Base-by-base conservation (phyloP, 2,797 vertebrate species). In the Percopsis omiscomaycus region DNA sequence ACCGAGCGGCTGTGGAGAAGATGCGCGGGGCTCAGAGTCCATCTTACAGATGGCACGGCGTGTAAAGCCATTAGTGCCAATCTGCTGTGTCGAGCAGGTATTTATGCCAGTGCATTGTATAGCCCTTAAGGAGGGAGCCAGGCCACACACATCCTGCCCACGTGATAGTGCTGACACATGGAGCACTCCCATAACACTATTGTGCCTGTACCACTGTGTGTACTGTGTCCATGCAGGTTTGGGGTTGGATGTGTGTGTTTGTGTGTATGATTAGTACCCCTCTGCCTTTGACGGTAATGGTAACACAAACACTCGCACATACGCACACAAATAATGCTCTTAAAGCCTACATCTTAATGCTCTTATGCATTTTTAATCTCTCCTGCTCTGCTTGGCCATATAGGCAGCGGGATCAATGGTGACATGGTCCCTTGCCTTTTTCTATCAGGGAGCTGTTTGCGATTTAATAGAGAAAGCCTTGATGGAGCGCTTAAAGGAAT, bases 61-160 rank as follows among this genome's bases (percentile, higher is more conserved):
- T 89, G 85, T 88, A 89, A 83, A 87, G 84, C 82, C 88, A 90
- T 91, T 91, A 92, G 84, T 83, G 87, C 83, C 90, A 89, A 89
- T 89, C 87, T 91, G 89, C 87, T 87, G 78, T 91, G 85, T 86
- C 85, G 87, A 89, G 88, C 89, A 91, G 89, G 88, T 91, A 85
- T 89, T 86, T 81, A 80, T 84, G 83, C 86, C 86, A 87, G 79
- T 72, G 78, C 78, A 87, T 87, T 87, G 82, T 91, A 84, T 78
- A 75, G 84, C 80, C 85, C 81, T 88, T 71, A 76, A 80, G 69
- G 48, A 86, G 77, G 86, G 85, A 86, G 77, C 71, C 60, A 44
- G 11, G 86, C 83, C 53, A 14, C 53, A 77, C 81, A 81, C 84
- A 73, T 49, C 37, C 37, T 8, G 78, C 75, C 74, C 75, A 72